phyloP scores from a whole-genome alignment of 2,113 vertebrate genomes.

The Strix aluco region DNA sequence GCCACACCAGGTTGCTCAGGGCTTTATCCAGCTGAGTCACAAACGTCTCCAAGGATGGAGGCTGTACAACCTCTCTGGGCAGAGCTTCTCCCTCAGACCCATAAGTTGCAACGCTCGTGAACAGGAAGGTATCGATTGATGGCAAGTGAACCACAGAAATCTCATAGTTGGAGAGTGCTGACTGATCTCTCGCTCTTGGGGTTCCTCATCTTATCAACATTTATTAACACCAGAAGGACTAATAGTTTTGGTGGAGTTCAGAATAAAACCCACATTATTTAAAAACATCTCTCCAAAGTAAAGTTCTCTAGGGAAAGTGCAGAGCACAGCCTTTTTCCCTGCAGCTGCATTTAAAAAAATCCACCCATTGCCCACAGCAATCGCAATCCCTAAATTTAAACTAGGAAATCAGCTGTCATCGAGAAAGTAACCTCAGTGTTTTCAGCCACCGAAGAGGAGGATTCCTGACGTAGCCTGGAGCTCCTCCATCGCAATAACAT shows the following conservation, averaged over 20 bases:
- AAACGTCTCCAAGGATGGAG: background rate
- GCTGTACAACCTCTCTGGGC: background rate
- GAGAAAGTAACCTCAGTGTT: background rate
- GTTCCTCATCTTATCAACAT: background rate
- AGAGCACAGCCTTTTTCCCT: background rate
- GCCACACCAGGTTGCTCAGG: background rate
- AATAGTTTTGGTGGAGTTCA: background rate
- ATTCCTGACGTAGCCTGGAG: background rate
- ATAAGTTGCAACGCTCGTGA: accelerated
- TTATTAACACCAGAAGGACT: background rate
- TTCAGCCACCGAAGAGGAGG: background rate
- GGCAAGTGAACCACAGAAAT: background rate
- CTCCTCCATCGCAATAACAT: background rate
- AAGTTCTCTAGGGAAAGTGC: background rate
- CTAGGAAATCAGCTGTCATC: background rate
- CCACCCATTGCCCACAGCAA: background rate
- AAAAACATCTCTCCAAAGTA: background rate
- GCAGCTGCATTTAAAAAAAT: background rate
- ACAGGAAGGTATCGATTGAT: accelerated
- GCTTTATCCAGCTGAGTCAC: background rate
- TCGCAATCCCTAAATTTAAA: background rate
- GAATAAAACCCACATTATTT: background rate
- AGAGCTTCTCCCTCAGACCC: background rate
- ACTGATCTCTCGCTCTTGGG: background rate
- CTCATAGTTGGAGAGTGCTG: background rate